Base-by-base conservation (phyloP, 2,797 vertebrate genomes). In the Macrochelys suwanniensis region DNA sequence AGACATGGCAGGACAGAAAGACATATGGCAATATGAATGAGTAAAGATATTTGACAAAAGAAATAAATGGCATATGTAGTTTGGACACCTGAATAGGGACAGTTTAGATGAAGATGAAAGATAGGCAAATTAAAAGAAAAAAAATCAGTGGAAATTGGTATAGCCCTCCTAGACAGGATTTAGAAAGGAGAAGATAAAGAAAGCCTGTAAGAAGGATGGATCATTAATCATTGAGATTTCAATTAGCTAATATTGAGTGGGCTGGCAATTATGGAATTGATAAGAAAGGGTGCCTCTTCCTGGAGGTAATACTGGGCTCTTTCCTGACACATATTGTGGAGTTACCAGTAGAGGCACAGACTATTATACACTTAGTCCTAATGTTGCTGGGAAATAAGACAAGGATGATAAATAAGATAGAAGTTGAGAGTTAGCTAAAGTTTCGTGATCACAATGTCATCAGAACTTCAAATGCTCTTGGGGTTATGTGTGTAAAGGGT, bases 141-240 rank as follows among this genome's bases (percentile, higher is more conserved):
- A 94, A 95, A 95, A 97, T 95, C 86, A 84, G 88, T 87, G 76
- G 92, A 97, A 98, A 97, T 97, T 98, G 90, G 61, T 96, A 78
- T 85, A 97, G 94, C 86, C 93, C 82, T 97, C 80, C 83, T 74
- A 93, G 95, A 85, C 74, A 95, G 96, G 88, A 77, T 95, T 97
- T 96, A 85, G 82, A 96, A 96, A 97, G 83, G 85, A 94, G 83
- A 91, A 98, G 97, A 96, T 97, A 98, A 98, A 90, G 85, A 89
- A 97, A 96, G 47, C 76, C 93, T 95, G 92, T 96, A 91, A 94
- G 95, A 97, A 94, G 61, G 53, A 85, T 84, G 95, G 92, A 96
- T 93, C 96, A 98, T 98, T 97, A 98, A 98, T 98, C 97, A 97
- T 68, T 94, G 88, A 90, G 89, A 97, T 98, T 98, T 97, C 97